A percentile compares a stretch with the other conserved stretches of the same genome.
These are phyloP conservation scores for Drosophila neotestacea DNA, from an alignment of 2,888 invertebrate genomes.

Conservation along the genomic window DNA sequence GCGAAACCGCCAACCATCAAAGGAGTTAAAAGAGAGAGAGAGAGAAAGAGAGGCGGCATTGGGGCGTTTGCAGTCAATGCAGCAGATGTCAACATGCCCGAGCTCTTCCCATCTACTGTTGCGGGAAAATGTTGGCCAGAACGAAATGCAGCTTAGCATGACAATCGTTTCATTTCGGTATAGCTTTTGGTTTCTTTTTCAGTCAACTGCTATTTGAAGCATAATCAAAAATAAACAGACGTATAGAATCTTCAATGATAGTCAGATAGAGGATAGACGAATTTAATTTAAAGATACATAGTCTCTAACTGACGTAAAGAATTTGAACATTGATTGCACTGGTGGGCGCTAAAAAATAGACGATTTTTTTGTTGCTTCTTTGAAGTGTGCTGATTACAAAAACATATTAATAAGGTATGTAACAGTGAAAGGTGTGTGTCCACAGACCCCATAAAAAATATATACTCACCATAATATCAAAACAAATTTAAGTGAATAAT, in stretches of 20 bases:
- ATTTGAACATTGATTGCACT: too few species aligned
- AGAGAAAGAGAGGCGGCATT: neutral
- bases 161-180: slow-evolving; percentile 61
- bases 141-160: slow-evolving; percentile 57
- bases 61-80: slow-evolving; percentile 11
- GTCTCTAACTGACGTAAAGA: too few species aligned
- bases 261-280: neutral
- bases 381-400: too few species aligned
- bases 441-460: too few species aligned
- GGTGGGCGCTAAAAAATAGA: too few species aligned
- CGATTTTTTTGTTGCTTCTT: too few species aligned
- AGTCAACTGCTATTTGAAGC: slow-evolving; percentile 28
- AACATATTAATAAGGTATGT: too few species aligned
- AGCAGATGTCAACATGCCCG: slow-evolving; percentile 58
- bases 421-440: too few species aligned
- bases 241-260: slow-evolving; percentile 20
- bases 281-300: too few species aligned
- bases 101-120: slow-evolving; percentile 22
- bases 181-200: neutral
- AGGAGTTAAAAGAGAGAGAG: slow-evolving; percentile 21
- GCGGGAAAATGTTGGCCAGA: slow-evolving; percentile 18
- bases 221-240: slow-evolving; percentile 42
- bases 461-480: too few species aligned
- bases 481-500: too few species aligned
- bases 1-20: slow-evolving; percentile 64